These are phyloP conservation scores for Macrocentrus cingulum DNA, from an alignment of 1,140 invertebrate genomes.

Conservation along the genomic window DNA sequence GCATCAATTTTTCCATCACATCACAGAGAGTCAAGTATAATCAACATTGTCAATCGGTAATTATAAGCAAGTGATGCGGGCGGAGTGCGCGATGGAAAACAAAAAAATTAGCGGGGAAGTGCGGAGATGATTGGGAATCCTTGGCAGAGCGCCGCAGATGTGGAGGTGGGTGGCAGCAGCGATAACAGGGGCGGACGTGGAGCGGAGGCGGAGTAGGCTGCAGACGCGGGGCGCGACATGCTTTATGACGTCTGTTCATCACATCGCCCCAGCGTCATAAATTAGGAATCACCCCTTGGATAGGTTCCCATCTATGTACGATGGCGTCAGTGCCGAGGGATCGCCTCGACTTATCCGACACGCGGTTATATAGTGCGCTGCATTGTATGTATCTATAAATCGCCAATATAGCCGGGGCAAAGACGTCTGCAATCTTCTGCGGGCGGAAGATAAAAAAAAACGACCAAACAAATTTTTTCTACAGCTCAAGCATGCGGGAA, in stretches of 20 bases:
- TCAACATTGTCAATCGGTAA: too few species aligned
- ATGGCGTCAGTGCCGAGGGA: conserved; percentile 27
- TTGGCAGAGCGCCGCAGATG: conserved; percentile 1
- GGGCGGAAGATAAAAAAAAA: too few species aligned
- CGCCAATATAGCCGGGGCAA: neutral
- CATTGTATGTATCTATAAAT: neutral
- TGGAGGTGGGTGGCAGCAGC: conserved; percentile 29
- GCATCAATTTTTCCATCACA: too few species aligned
- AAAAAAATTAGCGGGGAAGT: conserved; percentile 12
- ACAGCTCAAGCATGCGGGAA: neutral
- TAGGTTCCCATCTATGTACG: conserved; percentile 41
- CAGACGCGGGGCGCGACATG: conserved; percentile 56
- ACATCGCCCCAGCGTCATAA: conserved; percentile 59
- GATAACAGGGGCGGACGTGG: conserved; percentile 41
- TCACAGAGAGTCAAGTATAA: conserved; percentile 1
- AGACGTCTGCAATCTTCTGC: neutral
- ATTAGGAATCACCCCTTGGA: conserved; percentile 59
- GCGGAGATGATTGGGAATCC: conserved; percentile 1
- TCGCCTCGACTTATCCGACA: conserved; percentile 29
- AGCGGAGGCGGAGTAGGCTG: conserved; percentile 41
- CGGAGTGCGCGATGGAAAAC: conserved; percentile 17
- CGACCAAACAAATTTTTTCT: too few species aligned
- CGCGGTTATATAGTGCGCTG: conserved; percentile 1
- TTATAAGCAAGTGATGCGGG: conserved; percentile 12
- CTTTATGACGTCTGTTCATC: conserved; percentile 61